Percentiles rank a stretch among this genome's conserved stretches.
Evolutionary conservation across 2,797 vertebrate species (phyloP).

Genomic region (Notolabrus celidotus): DNA sequence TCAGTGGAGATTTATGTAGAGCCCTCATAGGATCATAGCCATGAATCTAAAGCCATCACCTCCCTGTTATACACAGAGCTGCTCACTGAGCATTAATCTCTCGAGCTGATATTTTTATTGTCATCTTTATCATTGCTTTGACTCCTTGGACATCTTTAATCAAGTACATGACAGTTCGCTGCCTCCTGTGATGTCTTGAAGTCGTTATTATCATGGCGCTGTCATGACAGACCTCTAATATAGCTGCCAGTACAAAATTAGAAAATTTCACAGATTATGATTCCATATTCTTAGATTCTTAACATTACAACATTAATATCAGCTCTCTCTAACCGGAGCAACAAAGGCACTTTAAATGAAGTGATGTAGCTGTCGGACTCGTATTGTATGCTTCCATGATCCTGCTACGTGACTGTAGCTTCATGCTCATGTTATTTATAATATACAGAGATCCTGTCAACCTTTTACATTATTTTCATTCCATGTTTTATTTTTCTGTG

Average conservation of each 20-base stretch:
- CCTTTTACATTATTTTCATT: constrained; percentile 80
- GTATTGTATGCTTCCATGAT: constrained; percentile 8
- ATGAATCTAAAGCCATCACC: background rate
- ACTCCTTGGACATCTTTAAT: constrained; percentile 44
- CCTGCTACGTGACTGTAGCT: constrained; percentile 10
- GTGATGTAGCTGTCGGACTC: constrained; percentile 6
- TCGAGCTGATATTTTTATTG: constrained; percentile 36
- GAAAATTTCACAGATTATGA: background rate
- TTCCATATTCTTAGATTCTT: background rate
- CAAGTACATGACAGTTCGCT: constrained; percentile 37
- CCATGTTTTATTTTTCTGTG: constrained; percentile 87
- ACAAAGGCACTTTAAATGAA: background rate
- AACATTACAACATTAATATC: constrained; percentile 2
- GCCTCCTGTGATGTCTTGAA: constrained; percentile 57
- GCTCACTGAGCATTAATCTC: constrained; percentile 45
- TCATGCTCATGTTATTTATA: constrained; percentile 27
- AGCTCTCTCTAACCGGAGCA: background rate
- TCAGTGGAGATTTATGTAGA: background rate
- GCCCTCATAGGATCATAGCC: too few relatives aligned
- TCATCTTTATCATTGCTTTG: constrained; percentile 62
- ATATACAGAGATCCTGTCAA: constrained; percentile 57
- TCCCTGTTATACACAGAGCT: background rate
- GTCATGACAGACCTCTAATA: constrained; percentile 16
- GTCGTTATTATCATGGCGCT: constrained; percentile 24
- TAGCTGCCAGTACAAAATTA: constrained; percentile 8